Evolutionary conservation across 2,888 invertebrate species (phyloP).

Genomic region (Nephrotoma flavescens): DNA sequence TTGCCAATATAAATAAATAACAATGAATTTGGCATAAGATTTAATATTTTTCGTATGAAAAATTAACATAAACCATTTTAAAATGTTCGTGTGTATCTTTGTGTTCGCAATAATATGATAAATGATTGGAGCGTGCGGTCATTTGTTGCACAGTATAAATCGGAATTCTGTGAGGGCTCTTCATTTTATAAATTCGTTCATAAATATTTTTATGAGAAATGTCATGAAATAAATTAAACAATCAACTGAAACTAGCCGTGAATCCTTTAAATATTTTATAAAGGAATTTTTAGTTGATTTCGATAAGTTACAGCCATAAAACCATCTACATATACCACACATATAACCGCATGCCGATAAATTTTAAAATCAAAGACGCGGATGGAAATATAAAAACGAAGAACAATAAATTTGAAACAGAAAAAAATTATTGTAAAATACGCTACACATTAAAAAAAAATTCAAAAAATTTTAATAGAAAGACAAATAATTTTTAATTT

Average conservation of each 20-base stretch:
- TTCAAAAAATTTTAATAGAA: neutral
- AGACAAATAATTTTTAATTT: neutral
- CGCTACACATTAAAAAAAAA: neutral
- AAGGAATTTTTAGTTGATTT: neutral
- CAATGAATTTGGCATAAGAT: neutral
- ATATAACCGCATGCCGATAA: neutral
- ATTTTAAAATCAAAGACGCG: neutral
- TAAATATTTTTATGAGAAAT: neutral
- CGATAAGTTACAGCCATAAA: neutral
- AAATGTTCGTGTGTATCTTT: too few species aligned
- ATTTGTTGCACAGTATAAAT: neutral
- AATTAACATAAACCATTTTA: neutral
- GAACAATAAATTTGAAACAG: neutral
- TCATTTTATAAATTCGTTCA: neutral
- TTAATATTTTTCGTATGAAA: neutral
- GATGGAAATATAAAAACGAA: neutral
- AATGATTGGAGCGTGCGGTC: neutral
- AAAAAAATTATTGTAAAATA: neutral
- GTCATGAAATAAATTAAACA: neutral
- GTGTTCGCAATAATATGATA: too few species aligned
- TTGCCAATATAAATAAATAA: neutral
- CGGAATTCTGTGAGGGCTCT: neutral
- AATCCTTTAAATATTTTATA: neutral
- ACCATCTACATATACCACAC: neutral
- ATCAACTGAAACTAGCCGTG: neutral